Evolutionary conservation across 2,113 vertebrate genomes (phyloP).

Genomic region (Microtus pennsylvanicus): DNA sequence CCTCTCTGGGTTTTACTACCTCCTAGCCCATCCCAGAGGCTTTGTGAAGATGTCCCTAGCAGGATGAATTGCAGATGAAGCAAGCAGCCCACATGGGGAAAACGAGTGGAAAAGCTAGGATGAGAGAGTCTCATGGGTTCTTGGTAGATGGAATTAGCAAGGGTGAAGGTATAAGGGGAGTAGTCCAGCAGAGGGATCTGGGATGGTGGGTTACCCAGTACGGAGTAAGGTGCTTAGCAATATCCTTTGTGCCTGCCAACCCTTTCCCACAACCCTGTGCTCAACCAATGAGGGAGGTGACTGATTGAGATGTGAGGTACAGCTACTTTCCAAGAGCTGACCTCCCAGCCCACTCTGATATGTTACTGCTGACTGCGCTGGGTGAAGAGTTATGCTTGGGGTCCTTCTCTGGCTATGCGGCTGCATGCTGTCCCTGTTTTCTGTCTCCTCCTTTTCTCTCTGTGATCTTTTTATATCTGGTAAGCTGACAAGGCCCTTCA

Average conservation of each 20-base stretch:
- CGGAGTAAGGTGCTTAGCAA: too few relatives aligned
- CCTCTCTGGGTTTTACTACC: neutral
- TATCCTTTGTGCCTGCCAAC: neutral
- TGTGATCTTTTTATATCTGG: too few relatives aligned
- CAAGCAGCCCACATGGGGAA: neutral
- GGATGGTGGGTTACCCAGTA: neutral
- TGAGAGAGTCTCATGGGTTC: neutral
- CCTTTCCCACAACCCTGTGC: neutral
- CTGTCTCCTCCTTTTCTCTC: neutral
- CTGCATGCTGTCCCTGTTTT: too few relatives aligned
- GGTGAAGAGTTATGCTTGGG: neutral
- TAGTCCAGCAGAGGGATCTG: too few relatives aligned
- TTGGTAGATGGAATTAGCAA: neutral
- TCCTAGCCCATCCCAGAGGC: neutral
- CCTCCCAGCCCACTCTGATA: too few relatives aligned
- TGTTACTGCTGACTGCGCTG: fast-evolving
- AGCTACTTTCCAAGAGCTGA: neutral
- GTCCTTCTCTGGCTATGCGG: fast-evolving
- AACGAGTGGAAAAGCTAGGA: fast-evolving
- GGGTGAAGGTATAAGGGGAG: neutral
- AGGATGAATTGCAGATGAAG: neutral
- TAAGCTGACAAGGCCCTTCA: too few relatives aligned
- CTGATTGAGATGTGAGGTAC: neutral
- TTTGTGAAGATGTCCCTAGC: neutral
- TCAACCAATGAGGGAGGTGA: neutral